Evolutionary conservation across 2,113 vertebrate species (phyloP), one percentile per base, ranked within the genome.

Genomic region (Cisticola juncidis): DNA sequence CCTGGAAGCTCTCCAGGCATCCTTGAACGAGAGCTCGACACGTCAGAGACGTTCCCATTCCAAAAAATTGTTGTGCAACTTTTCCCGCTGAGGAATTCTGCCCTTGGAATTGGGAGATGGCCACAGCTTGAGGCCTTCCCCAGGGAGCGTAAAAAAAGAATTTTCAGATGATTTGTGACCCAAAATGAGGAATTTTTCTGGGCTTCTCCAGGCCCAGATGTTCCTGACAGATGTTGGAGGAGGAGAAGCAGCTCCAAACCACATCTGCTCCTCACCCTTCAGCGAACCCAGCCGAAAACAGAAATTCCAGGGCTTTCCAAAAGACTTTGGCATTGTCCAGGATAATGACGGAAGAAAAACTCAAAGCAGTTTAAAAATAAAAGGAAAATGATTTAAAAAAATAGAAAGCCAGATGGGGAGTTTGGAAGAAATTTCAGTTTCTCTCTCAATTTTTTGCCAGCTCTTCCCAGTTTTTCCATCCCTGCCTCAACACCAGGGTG

Each of bases 31-130:
- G 69, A 86, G 12, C 8, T 33, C 10, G 51, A 36, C 90, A 31
- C 58, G 42, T 92, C 94, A 92, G 24, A 71, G 81, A 94, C 54
- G 89, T 95, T 96, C 93, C 69, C 71, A 70, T 58, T 33, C 64
- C 81, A 89, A 76, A 12, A 77, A 64, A 22, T 0, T 5, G 33
- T 94, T 93, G 79, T 70, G 88, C 64, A 90, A 93, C 50, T 62
- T 66, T 54, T 86, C 71, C 74, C 79, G 14, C 57, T 22, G 0
- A 71, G 69, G 94, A 93, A 92, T 88, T 38, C 14, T 54, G 71
- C 70, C 74, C 71, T 61, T 70, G 50, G 64, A 92, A 29, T 4
- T n/a, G 33, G 57, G 42, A 77, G 38, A 42, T 19, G 57, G 71
- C 33, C 81, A 72, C 90, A 80, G 86, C 79, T 61, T 31, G 66